These are phyloP conservation scores for Sigmodon hispidus DNA, from an alignment of 2,113 vertebrate species.

Conservation along the genomic window DNA sequence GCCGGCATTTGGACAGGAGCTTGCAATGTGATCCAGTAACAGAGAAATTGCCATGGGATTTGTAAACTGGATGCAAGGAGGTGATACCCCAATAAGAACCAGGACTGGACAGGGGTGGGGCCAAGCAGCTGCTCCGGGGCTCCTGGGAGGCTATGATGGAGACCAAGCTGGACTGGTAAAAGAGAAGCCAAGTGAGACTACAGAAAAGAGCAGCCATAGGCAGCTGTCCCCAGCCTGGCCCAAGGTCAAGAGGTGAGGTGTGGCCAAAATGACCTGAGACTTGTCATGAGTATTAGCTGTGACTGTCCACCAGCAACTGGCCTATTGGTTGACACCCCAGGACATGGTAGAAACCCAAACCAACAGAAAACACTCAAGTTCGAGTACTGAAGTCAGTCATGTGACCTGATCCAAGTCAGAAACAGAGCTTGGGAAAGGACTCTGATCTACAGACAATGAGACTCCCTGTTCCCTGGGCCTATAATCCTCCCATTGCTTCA, in stretches of 20 bases:
- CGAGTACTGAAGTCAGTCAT: not conserved
- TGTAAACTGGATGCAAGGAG: constrained; percentile 56
- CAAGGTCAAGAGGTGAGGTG: not conserved
- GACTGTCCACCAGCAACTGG: not conserved
- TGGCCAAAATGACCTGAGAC: not conserved
- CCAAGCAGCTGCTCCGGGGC: constrained; percentile 70
- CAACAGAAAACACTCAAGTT: constrained; percentile 39
- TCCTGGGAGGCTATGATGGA: constrained; percentile 35
- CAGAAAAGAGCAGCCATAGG: not conserved
- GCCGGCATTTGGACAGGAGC: constrained; percentile 77
- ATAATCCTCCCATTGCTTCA: not conserved
- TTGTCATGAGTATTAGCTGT: not conserved
- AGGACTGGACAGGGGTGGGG: constrained; percentile 51
- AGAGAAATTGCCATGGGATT: constrained; percentile 74
- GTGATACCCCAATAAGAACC: constrained; percentile 68
- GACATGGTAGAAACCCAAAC: constrained; percentile 8
- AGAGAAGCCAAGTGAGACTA: not conserved
- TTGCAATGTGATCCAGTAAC: constrained; percentile 81
- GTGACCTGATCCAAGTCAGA: not conserved
- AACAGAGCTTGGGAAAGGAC: not conserved
- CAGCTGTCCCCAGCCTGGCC: not conserved
- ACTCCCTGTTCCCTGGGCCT: not conserved
- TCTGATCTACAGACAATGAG: not conserved
- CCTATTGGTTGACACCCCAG: not conserved
- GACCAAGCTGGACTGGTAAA: constrained; percentile 52